Evolutionary conservation across 2,888 invertebrate genomes (phyloP).

Genomic region (Gisinianus flammeolus): DNA sequence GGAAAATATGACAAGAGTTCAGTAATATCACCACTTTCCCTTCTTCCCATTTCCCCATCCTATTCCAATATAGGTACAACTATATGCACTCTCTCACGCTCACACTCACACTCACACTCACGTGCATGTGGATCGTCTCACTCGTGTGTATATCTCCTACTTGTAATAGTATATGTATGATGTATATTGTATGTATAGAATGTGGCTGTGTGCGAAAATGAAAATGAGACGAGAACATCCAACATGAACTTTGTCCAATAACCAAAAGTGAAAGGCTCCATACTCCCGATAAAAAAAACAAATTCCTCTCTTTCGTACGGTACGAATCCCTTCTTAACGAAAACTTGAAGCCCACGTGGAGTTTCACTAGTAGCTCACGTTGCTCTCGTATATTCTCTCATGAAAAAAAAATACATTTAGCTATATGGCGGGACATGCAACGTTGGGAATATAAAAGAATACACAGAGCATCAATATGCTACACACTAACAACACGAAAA

Average conservation of each 20-base stretch:
- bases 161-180: not conserved
- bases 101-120: not conserved
- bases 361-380: not conserved
- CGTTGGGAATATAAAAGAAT: not conserved
- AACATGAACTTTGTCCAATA: slow-evolving; percentile 20
- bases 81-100: not conserved
- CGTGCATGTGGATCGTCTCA: not conserved
- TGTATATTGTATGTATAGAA: not conserved
- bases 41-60: not conserved
- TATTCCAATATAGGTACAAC: not conserved
- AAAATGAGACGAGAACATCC: not conserved
- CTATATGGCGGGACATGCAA: not conserved
- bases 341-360: not conserved
- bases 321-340: not conserved
- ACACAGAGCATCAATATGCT: slow-evolving; percentile 19
- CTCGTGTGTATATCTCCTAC: not conserved
- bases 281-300: not conserved
- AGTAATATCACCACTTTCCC: slow-evolving; percentile 3
- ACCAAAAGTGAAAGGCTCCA: not conserved
- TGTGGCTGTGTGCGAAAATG: not conserved
- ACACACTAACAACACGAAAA: slow-evolving; percentile 30
- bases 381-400: not conserved
- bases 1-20: slow-evolving; percentile 29
- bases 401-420: not conserved
- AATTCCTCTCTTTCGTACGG: not conserved